Evolutionary conservation across 2,888 invertebrate species (phyloP).

Genomic region (Synanthedon andrenaeformis): DNA sequence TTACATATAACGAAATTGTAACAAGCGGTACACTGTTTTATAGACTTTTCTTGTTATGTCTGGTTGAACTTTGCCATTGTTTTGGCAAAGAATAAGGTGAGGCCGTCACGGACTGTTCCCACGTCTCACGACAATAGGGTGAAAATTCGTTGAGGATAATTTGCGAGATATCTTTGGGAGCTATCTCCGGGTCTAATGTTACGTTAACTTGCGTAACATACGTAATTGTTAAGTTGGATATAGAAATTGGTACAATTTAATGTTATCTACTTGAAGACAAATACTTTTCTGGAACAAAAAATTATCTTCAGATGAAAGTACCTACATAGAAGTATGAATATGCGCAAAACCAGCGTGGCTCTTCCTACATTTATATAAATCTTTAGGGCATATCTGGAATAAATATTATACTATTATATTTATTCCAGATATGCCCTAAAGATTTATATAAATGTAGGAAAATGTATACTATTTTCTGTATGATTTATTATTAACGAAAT

Average conservation of each 20-base stretch:
- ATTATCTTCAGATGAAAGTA: no score
- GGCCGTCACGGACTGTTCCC: slow-evolving; percentile 57
- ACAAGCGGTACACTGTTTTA: slow-evolving; percentile 47
- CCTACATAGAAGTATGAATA: no score
- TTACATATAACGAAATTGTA: slow-evolving; percentile 47
- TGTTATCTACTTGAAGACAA: background rate
- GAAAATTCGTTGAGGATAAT: slow-evolving; percentile 62
- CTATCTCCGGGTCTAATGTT: slow-evolving; percentile 32
- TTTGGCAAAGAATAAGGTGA: slow-evolving; percentile 22
- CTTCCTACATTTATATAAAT: no score
- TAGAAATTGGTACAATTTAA: background rate
- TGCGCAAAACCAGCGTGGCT: no score
- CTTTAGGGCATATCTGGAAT: no score
- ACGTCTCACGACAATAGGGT: slow-evolving; percentile 57
- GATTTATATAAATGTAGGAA: no score
- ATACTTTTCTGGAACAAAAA: no score
- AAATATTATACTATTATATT: no score
- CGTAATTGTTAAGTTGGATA: slow-evolving; percentile 14
- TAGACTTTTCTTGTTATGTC: slow-evolving; percentile 66
- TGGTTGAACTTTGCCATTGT: slow-evolving; percentile 68
- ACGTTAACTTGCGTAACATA: slow-evolving; percentile 36
- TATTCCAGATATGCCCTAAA: no score
- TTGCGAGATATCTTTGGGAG: slow-evolving; percentile 48
- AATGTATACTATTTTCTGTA: no score
- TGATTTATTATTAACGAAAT: no score